These are phyloP conservation scores for Neotoxoptera formosana DNA, from an alignment of 1,140 invertebrate genomes.

Conservation along the genomic window DNA sequence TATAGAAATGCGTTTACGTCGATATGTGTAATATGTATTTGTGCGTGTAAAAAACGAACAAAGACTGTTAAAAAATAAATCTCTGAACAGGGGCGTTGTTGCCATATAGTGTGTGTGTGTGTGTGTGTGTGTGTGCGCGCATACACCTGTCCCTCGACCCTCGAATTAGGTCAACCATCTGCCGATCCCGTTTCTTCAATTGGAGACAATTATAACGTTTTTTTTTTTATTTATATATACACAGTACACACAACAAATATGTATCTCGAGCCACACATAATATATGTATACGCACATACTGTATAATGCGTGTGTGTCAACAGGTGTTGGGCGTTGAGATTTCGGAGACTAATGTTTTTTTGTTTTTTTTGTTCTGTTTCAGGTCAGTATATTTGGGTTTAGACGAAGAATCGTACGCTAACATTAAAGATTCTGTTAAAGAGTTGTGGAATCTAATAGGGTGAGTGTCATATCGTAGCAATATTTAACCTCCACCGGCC, in stretches of 20 bases:
- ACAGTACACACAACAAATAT: background rate
- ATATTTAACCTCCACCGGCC: background rate
- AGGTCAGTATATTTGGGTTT: slow-evolving; percentile 56
- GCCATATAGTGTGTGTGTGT: too few relatives aligned
- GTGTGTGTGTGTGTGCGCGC: too few relatives aligned
- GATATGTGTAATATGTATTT: background rate
- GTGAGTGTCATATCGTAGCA: slow-evolving; percentile 10
- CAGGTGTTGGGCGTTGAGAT: background rate
- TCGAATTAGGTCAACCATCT: slow-evolving; percentile 37
- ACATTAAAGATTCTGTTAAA: slow-evolving; percentile 51
- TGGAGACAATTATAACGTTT: slow-evolving; percentile 20
- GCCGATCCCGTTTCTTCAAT: slow-evolving; percentile 40
- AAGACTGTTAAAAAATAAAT: slow-evolving; percentile 23
- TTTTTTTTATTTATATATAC: background rate
- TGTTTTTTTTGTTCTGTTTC: slow-evolving; percentile 37
- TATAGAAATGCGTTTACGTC: background rate
- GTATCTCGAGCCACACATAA: background rate
- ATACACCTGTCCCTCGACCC: slow-evolving; percentile 42
- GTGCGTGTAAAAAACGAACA: background rate
- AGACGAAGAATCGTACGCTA: slow-evolving; percentile 48
- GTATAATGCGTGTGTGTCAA: background rate
- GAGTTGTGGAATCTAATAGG: slow-evolving; percentile 55
- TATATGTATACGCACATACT: background rate
- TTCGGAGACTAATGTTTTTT: slow-evolving; percentile 35
- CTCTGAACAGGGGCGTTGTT: background rate